phyloP scores from a whole-genome alignment of 2,888 invertebrate species.

The Serrognathus titanus region DNA sequence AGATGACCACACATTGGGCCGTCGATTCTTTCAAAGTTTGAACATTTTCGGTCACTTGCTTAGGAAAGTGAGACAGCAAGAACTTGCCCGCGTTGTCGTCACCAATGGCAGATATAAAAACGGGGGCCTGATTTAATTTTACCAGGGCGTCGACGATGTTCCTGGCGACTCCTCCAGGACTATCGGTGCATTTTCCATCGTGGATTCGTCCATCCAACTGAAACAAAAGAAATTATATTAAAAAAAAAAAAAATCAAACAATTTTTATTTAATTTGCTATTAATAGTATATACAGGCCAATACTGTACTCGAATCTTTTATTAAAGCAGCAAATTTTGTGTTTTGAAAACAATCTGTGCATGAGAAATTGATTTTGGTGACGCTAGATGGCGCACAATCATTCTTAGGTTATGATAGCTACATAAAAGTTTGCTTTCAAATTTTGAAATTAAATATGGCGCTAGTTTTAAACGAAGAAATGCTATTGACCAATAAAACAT shows the following conservation, averaged over 20 bases:
- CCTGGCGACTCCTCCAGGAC: conserved; percentile 87
- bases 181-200: conserved; percentile 59
- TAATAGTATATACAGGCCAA: too few relatives aligned
- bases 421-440: too few relatives aligned
- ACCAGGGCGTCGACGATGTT: conserved; percentile 86
- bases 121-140: conserved; percentile 62
- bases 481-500: too few relatives aligned
- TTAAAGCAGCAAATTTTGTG: too few relatives aligned
- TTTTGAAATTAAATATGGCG: too few relatives aligned
- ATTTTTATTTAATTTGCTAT: too few relatives aligned
- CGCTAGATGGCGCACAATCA: too few relatives aligned
- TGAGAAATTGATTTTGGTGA: too few relatives aligned
- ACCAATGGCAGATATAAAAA: conserved; percentile 76
- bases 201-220: conserved; percentile 81
- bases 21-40: conserved; percentile 45
- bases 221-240: conserved; percentile 32
- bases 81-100: conserved; percentile 59
- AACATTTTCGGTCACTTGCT: background rate
- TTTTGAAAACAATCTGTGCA: too few relatives aligned
- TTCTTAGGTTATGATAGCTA: too few relatives aligned
- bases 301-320: too few relatives aligned
- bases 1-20: conserved; percentile 72
- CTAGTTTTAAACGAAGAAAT: too few relatives aligned
- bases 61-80: conserved; percentile 37
- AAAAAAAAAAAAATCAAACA: background rate